These are phyloP conservation scores for Meandrina meandrites DNA, from an alignment of 92 coral and sea anemone species.

Conservation along the genomic window DNA sequence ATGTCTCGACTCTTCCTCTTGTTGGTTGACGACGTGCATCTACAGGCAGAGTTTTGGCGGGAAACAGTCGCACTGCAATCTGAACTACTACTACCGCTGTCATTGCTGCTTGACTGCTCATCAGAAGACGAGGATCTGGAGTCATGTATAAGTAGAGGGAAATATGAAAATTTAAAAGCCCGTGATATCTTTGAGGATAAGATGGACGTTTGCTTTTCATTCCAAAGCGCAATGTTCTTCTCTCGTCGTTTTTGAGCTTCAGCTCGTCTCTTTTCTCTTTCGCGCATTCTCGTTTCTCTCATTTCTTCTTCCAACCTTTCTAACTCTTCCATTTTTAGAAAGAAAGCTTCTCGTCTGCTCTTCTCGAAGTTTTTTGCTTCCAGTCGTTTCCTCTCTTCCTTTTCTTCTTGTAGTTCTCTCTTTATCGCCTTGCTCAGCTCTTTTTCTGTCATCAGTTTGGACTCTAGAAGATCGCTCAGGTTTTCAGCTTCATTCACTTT, in stretches of 20 bases:
- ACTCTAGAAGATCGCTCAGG: constrained; percentile 35
- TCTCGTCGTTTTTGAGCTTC: constrained; percentile 41
- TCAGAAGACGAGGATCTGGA: constrained; percentile 26
- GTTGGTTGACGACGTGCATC: not conserved
- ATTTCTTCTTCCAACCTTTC: constrained; percentile 31
- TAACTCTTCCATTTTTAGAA: constrained; percentile 42
- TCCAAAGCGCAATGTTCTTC: constrained; percentile 37
- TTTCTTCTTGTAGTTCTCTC: constrained; percentile 40
- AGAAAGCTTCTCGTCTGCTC: constrained; percentile 35
- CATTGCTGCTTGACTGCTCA: constrained; percentile 33
- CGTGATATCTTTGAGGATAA: constrained; percentile 43
- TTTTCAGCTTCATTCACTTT: constrained; percentile 36
- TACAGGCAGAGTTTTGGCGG: not conserved
- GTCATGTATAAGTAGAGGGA: constrained; percentile 37
- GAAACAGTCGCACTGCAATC: not conserved
- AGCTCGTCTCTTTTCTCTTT: constrained; percentile 39
- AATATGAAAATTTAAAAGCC: constrained; percentile 54
- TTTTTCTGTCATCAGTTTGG: constrained; percentile 37
- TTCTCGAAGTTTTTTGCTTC: constrained; percentile 43
- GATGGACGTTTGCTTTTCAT: constrained; percentile 31
- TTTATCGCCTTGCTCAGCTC: constrained; percentile 45
- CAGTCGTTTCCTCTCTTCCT: constrained; percentile 41
- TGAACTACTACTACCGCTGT: constrained; percentile 26
- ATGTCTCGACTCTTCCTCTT: not conserved
- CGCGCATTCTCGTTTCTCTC: constrained; percentile 39